Base-by-base conservation (phyloP, 2,888 invertebrate species). In the Tiphia femorata region DNA sequence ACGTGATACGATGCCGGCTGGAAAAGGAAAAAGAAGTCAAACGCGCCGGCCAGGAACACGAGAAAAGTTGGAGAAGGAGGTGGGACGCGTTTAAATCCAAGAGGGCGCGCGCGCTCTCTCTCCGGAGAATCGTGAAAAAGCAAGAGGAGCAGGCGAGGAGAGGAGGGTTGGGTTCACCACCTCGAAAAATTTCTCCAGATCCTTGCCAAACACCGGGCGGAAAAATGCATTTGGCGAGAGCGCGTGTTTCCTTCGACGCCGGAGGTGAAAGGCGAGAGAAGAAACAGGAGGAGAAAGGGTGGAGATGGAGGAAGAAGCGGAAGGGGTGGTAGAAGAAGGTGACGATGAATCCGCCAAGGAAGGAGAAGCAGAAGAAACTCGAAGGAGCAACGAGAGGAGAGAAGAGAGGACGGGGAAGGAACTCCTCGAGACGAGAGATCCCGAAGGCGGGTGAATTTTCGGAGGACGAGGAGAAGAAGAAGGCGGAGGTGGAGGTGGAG, bases 361-460 rank as follows among this genome's bases (percentile, higher is more conserved):
- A 40, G 48, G 38, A 23, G 38, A 23, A 2, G 33, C 16, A 14
- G 17, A 30, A 37, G 33, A n/a, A 25, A n/a, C n/a, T n/a, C n/a
- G n/a, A n/a, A n/a, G n/a, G n/a, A n/a, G 14, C 29, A 42, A 37
- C 14, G 25, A 44, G 40, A 48, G 44, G 25, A 41, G n/a, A 33
- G 48, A 41, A 30, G 51, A 30, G 29, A 41, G 40, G 52, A 37
- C 30, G 38, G 49, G 17, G 42, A 12, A 33, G 38, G 29, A 38
- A 21, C 14, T 37, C 10, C 30, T 30, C 46, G 37, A 48, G 40
- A 30, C 41, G 59, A 55, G 38, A 52, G 49, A 55, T 67, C 55
- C 27, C 17, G 49, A 56, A 58, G 55, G 53, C 49, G 59, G 62
- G 59, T 66, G 64, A 68, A 67, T 68, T 70, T 66, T 68, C 72